Percentiles rank a stretch among this genome's conserved stretches.
Evolutionary conservation across 2,113 vertebrate species (phyloP).

Genomic region (Cryptoleucopteryx plumbea): DNA sequence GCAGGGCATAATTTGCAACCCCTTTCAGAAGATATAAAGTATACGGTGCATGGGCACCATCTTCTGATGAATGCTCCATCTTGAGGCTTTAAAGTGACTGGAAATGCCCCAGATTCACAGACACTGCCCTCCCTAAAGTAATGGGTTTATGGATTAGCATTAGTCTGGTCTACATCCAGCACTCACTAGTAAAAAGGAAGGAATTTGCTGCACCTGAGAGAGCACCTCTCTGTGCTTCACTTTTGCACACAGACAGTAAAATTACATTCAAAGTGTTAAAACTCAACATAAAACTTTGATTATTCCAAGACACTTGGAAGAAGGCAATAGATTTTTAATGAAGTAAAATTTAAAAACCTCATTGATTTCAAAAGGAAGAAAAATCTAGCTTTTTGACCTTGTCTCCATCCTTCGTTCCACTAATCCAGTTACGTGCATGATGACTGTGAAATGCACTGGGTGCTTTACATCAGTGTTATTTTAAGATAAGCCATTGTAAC

Average conservation of each 20-base stretch:
- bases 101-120: conserved; percentile 18
- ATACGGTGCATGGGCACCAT: not conserved
- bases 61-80: conserved; percentile 7
- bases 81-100: not conserved
- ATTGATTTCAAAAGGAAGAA: conserved; percentile 20
- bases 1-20: not conserved
- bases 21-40: not conserved
- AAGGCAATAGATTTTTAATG: conserved; percentile 20
- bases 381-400: conserved; percentile 37
- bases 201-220: conserved; percentile 27
- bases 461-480: conserved; percentile 27
- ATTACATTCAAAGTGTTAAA: conserved; percentile 25
- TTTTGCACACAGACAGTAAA: conserved; percentile 9
- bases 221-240: not conserved
- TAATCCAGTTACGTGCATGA: not conserved
- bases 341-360: conserved; percentile 24
- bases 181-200: not conserved
- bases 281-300: conserved; percentile 21
- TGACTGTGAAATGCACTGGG: not conserved
- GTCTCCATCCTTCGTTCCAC: not conserved
- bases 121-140: not conserved
- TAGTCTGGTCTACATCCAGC: not conserved
- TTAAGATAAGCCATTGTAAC: conserved; percentile 8
- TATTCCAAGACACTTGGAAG: conserved; percentile 8
- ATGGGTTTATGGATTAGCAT: not conserved